Base-by-base conservation (phyloP, 2,113 vertebrate species). In the Oceanodroma tethys region DNA sequence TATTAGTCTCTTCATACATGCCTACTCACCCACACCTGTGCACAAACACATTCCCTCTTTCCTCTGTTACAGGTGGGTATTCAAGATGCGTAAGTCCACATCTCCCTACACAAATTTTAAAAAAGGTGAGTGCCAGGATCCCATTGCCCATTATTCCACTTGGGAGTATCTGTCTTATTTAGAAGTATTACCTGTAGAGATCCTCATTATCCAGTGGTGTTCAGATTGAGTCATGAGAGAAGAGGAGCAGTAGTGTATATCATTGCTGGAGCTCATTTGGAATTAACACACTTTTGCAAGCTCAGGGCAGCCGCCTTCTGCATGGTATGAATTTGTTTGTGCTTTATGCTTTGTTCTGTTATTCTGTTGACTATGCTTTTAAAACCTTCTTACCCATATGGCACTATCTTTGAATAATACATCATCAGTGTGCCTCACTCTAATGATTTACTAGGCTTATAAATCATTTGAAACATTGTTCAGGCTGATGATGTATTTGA, bases 401-500 rank as follows among this genome's bases (percentile, higher is more conserved):
- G 62, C 89, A 70, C 43, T 63, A 97, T 91, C 88, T 91, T 95
- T 96, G 78, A 97, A 97, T 96, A 97, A 95, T 95, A 52, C 65
- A 94, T 96, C 86, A 94, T 95, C 29, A 8, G 29, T 47, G 45
- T 43, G 20, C 78, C 66, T 96, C 91, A 85, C 40, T 93, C 22
- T 89, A 95, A 94, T 72, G 95, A 97, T 95, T 97, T 94, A 95
- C 90, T 94, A 74, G 86, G 47, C 50, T 90, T 96, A 96, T 97
- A 96, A 98, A 98, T 97, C 93, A 96, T 67, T 90, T 95, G 83
- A 95, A 97, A 97, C 68, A 81, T 78, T 48, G 38, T 81, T 97
- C 48, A 56, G 66, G 68, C 63, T 97, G 93, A 70, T 97, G 95
- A 96, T 95, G 55, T 83, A 96, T 97, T 88, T 94, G 40, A 96